Base-by-base conservation (phyloP, 30 jellyfish, hydroid and myxozoan species). In the Aurelia aurita region DNA sequence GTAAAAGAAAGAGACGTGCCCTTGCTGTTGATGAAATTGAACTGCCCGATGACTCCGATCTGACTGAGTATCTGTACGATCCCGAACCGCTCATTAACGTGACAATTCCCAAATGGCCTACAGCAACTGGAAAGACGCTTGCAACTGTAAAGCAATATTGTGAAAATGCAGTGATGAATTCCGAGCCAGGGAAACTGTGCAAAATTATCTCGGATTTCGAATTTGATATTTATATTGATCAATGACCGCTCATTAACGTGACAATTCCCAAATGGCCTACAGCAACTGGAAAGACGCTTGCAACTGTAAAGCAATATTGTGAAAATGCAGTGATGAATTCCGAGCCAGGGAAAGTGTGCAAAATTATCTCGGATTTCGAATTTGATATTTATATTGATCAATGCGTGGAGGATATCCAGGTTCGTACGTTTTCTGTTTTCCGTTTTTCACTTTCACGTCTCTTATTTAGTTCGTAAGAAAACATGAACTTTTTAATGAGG, bases 371-470 rank as follows among this genome's bases (percentile, higher is more conserved):
- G 18, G 93, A 83, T 20, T 87, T 86, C 60, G 77, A 64, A 0
- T 44, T 82, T 19, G 6, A 35, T 20, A 81, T 82, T 1, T 87
- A 47, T 27, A 76, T 80, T 5, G 77, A 63, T 1, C 97, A 86
- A 77, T 92, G 98, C 62, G 87, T 92, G 7, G 89, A 87, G 27
- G 98, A 92, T 55, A 74, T 92, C 20, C 55, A 77, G 97, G 98
- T 87, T 45, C 12, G 51, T 39, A 0, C 51, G 1, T 15, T 39
- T 39, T 39, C 16, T 4, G 51, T 39, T 5, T 9, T 39, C 51
- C 51, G 16, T 39, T 39, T 39, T 39, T 39, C 15, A 39, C 16
- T 39, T 39, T 6, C 51, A 4, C 13, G 51, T 39, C 16, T 39
- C 14, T 39, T 0, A 6, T 39, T 39, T 39, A 39, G 51, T 5